Evolutionary conservation across 2,888 invertebrate species (phyloP), one percentile per base, ranked within the genome.

Genomic region (Epinotia nisella): DNA sequence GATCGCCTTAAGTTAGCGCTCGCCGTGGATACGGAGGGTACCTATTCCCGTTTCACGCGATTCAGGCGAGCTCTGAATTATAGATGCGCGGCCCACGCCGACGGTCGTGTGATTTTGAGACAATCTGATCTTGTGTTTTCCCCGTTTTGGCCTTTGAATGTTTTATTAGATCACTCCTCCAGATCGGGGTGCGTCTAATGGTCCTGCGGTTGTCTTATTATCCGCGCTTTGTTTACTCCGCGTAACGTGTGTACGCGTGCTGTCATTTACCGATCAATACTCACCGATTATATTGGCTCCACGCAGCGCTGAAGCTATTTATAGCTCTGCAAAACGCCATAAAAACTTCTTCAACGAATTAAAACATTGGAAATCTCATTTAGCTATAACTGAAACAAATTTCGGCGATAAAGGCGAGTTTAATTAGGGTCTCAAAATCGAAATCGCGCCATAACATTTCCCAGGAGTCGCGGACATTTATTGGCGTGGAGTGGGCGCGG

Each of bases 71-170:
- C 78, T 71, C 76, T 93, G 93, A 91, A 93, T 93, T 91, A 93
- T 93, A 92, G 83, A 93, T 93, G 88, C 85, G 87, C 82, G 83
- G 85, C 82, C 77, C 83, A 86, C 85, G 81, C 85, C 85, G 89
- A 88, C 90, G 88, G 85, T 90, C 88, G 90, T 90, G 92, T 92
- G 92, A 92, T 93, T 91, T 91, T 89, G 90, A 92, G 93, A 92
- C 93, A 92, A 93, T 92, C 91, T 92, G 93, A 93, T 93, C 91
- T 91, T 86, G 90, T 88, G 86, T 87, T 84, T 84, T 88, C 90
- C 89, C 88, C 91, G 90, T 90, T 93, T 87, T 90, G 85, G 88
- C 80, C 83, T 80, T 80, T 93, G 93, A 93, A 93, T 93, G 83
- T 91, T 93, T 93, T 90, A 93, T 92, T 83, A 88, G 83, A 85